Evolutionary conservation across 2,797 vertebrate genomes (phyloP).

Genomic region (Sebastes kiyomatsui): DNA sequence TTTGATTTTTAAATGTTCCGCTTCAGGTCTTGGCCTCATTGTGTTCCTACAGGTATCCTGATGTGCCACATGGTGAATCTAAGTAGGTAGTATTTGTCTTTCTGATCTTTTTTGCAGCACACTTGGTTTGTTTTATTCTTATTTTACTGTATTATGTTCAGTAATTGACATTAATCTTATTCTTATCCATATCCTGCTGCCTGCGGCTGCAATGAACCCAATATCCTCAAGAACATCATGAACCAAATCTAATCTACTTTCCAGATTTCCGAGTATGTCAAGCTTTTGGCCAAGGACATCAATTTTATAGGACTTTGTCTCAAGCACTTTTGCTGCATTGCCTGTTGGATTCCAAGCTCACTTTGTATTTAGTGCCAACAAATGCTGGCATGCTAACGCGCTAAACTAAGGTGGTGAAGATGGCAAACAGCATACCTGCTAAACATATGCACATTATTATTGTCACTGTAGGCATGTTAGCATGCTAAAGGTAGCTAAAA

Average conservation of each 20-base stretch:
- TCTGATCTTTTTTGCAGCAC: background rate
- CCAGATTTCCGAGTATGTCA: background rate
- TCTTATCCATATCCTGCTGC: background rate
- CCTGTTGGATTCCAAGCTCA: background rate
- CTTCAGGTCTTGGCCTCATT: background rate
- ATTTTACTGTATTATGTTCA: background rate
- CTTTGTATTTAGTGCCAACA: no score
- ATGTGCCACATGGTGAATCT: background rate
- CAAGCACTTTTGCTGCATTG: background rate
- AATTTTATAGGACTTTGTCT: background rate
- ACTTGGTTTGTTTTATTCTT: background rate
- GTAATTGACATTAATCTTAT: background rate
- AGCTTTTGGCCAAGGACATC: background rate
- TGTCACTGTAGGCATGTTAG: background rate
- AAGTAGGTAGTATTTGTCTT: background rate
- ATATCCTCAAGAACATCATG: background rate
- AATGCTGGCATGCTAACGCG: background rate
- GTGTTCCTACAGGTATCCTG: conserved; percentile 10
- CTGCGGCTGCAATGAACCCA: background rate
- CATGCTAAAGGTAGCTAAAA: background rate
- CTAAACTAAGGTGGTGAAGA: background rate
- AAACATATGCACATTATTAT: background rate
- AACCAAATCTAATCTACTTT: conserved; percentile 17
- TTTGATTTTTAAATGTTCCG: conserved; percentile 25
- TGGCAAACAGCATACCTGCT: background rate